Evolutionary conservation across 1,140 invertebrate species (phyloP).

Genomic region (Drosophila mauritiana): DNA sequence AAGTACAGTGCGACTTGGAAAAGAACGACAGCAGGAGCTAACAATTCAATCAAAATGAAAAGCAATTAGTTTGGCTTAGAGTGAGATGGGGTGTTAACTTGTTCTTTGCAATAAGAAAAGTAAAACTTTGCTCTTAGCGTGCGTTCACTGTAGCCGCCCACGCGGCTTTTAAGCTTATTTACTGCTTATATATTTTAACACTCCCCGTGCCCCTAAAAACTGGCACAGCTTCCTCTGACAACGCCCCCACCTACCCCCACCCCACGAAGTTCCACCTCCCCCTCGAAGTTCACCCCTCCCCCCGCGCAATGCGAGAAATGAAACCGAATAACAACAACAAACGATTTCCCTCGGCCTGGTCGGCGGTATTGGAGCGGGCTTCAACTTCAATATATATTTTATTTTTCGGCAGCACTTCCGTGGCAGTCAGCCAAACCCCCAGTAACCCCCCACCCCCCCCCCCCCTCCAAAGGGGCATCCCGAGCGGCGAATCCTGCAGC

Average conservation of each 20-base stretch:
- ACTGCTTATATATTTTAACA: slow-evolving; percentile 81
- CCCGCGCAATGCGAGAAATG: slow-evolving; percentile 17
- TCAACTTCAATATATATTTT: slow-evolving; percentile 43
- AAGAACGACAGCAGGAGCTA: not conserved
- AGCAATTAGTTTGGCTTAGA: no score
- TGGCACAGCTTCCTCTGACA: slow-evolving; percentile 10
- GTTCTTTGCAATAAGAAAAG: no score
- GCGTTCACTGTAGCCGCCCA: slow-evolving; percentile 31
- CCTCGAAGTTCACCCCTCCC: no score
- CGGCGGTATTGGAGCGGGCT: not conserved
- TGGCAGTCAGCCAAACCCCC: not conserved
- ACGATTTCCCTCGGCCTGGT: slow-evolving; percentile 37
- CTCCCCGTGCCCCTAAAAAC: slow-evolving; percentile 9
- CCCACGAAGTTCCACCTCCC: not conserved
- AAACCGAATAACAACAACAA: slow-evolving; percentile 43
- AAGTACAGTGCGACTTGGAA: slow-evolving; percentile 22
- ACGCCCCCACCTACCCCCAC: not conserved
- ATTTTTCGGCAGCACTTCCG: slow-evolving; percentile 45
- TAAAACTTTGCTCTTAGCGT: not conserved
- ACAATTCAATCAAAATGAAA: no score
- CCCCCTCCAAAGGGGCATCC: not conserved
- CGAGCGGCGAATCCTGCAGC: slow-evolving; percentile 2
- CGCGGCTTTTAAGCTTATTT: slow-evolving; percentile 80
- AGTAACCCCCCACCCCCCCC: not conserved
- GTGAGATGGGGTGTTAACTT: no score